Evolutionary conservation across 1,140 invertebrate species (phyloP), one percentile per base, ranked within the genome.

Genomic region (Camponotus vicinus): DNA sequence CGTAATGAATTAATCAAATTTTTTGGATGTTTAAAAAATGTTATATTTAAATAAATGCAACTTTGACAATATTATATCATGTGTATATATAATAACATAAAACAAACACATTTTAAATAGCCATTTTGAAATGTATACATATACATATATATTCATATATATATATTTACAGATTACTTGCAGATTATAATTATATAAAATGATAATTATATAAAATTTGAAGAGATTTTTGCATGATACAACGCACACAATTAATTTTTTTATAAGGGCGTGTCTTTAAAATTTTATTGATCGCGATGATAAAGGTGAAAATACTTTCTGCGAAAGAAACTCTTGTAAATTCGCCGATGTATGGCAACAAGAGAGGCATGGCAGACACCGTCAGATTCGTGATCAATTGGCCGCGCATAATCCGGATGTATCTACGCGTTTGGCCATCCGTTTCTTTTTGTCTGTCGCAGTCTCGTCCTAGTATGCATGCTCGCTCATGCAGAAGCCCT

Each of bases 331-430:
- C 49, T 61, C 18, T 32, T 71, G 66, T 86, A 85, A 89, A 89
- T 88, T 64, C 76, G 87, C 86, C 89, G 84, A 85, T 91, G 92
- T 93, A 88, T 92, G 90, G 90, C 91, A 93, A 93, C 92, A 94
- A 77, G 88, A 93, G 92, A 95, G 94, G 94, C 94, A 91, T 93
- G 93, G 90, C 86, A 66, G 55, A 57, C 66, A 86, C 83, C 88
- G 84, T 92, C 92, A 89, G 88, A 94, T 95, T 94, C 92, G 91
- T 93, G 94, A 93, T 95, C 94, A 95, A 95, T 95, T 95, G 94
- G 93, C 93, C 92, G 94, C 93, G 85, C 70, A 86, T 95, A 95
- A 95, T 95, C 85, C 92, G 90, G 91, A 93, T 92, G 92, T 92
- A 92, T 82, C 88, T 88, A 92, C 90, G 87, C 88, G 90, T 91